A percentile compares a stretch with the other conserved stretches of the same genome.
Evolutionary conservation across 2,113 vertebrate species (phyloP).

Genomic region (Engystomops pustulosus): DNA sequence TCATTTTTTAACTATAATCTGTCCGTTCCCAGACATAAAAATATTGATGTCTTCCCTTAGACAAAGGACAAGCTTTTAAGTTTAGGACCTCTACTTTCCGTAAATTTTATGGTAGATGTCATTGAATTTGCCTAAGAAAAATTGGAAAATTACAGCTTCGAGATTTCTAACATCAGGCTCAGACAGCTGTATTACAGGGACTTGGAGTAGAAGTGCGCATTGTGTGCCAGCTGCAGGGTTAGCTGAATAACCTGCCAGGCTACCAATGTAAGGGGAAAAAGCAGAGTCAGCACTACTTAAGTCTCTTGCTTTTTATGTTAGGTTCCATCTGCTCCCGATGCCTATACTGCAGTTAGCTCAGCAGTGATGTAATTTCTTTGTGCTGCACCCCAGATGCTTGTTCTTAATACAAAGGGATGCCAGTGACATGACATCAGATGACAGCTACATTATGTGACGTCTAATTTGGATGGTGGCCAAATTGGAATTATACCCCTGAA

Average conservation of each 20-base stretch:
- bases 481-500: constrained; percentile 10
- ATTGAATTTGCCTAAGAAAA: neutral
- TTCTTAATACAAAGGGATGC: constrained; percentile 42
- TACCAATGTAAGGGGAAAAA: constrained; percentile 28
- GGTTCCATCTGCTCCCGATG: constrained; percentile 40
- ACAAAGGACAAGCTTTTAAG: too few species aligned
- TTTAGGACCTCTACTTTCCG: too few species aligned
- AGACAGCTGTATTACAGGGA: constrained; percentile 47
- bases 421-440: constrained; percentile 38
- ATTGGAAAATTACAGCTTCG: constrained; percentile 1
- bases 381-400: constrained; percentile 34
- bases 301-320: constrained; percentile 28
- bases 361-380: constrained; percentile 49
- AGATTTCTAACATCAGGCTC: constrained; percentile 39
- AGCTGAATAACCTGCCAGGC: constrained; percentile 41
- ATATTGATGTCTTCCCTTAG: too few species aligned
- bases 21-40: too few species aligned
- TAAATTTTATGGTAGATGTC: too few species aligned
- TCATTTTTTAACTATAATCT: too few species aligned
- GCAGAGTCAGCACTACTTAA: constrained; percentile 46
- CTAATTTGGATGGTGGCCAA: constrained; percentile 27
- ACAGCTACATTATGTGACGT: constrained; percentile 36
- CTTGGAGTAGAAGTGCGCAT: neutral
- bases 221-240: constrained; percentile 46
- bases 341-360: constrained; percentile 20